Conservation (phyloP, 1,140 invertebrate species). For the Agrilus planipennis region DNA sequence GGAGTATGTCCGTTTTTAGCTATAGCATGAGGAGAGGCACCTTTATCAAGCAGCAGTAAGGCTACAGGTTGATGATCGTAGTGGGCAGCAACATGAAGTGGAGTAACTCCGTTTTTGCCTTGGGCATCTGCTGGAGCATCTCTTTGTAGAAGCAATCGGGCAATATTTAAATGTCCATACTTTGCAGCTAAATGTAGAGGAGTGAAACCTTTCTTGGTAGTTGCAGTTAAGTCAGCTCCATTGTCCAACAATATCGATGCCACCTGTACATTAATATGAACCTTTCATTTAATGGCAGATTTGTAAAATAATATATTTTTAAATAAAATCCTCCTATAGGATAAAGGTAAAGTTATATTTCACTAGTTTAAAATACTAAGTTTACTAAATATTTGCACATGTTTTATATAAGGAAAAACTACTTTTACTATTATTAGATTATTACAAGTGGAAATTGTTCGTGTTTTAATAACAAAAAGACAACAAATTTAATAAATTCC, state of each 20-base stretch:
- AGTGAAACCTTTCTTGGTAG: slow-evolving; percentile 95
- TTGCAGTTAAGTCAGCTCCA: slow-evolving; percentile 78
- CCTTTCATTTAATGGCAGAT: too few species aligned
- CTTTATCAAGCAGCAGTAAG: slow-evolving; percentile 80
- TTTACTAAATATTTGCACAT: too few species aligned
- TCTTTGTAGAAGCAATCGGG: slow-evolving; percentile 69
- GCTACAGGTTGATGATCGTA: slow-evolving; percentile 94
- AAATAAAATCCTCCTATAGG: too few species aligned
- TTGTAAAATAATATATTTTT: too few species aligned
- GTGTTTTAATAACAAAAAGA: too few species aligned
- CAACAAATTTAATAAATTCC: too few species aligned
- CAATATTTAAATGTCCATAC: slow-evolving; percentile 91
- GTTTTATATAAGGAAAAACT: too few species aligned
- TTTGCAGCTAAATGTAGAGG: slow-evolving; percentile 95
- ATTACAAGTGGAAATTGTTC: too few species aligned
- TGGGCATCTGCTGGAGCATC: slow-evolving; percentile 88
- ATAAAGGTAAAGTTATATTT: too few species aligned
- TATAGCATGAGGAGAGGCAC: slow-evolving; percentile 86
- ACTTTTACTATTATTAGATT: too few species aligned
- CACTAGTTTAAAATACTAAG: too few species aligned
- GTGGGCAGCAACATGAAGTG: slow-evolving; percentile 94
- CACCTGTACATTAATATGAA: too few species aligned
- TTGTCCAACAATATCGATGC: slow-evolving; percentile 85
- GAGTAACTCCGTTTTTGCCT: slow-evolving; percentile 96
- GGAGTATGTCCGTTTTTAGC: slow-evolving; percentile 98